These are phyloP conservation scores for Eciton burchellii DNA, from an alignment of 1,140 invertebrate genomes.

Conservation along the genomic window DNA sequence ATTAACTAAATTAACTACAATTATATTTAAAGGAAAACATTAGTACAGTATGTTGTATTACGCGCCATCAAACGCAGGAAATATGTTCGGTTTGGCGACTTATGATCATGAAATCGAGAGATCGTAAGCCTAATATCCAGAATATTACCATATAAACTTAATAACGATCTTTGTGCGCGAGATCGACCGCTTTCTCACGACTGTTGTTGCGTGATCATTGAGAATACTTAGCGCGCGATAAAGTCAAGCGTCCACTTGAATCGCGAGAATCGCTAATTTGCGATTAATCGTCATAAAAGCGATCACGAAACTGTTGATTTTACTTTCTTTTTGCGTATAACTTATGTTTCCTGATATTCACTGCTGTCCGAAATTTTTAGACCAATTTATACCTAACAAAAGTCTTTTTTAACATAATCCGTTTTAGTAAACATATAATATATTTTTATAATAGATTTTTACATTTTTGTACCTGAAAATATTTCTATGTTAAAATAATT, in stretches of 20 bases:
- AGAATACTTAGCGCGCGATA: conserved; percentile 30
- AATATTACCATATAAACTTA: neutral
- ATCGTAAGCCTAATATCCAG: neutral
- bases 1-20: neutral
- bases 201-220: conserved; percentile 28
- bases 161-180: conserved; percentile 7
- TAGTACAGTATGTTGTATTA: conserved; percentile 2
- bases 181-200: conserved; percentile 41
- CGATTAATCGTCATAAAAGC: conserved; percentile 39
- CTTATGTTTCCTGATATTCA: neutral
- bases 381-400: neutral
- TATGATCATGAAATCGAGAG: neutral
- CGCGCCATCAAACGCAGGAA: no score
- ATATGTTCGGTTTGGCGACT: neutral
- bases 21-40: conserved; percentile 15
- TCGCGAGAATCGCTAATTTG: conserved; percentile 13
- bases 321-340: neutral
- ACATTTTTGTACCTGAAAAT: neutral
- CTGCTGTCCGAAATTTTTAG: neutral
- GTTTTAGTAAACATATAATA: no score
- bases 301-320: conserved; percentile 2
- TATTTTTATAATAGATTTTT: no score
- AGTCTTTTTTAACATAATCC: no score
- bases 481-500: neutral
- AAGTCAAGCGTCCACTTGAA: conserved; percentile 19